Percentiles rank a stretch among this genome's conserved stretches.
phyloP scores from a whole-genome alignment of 2,888 invertebrate species.

The Oligia latruncula region DNA sequence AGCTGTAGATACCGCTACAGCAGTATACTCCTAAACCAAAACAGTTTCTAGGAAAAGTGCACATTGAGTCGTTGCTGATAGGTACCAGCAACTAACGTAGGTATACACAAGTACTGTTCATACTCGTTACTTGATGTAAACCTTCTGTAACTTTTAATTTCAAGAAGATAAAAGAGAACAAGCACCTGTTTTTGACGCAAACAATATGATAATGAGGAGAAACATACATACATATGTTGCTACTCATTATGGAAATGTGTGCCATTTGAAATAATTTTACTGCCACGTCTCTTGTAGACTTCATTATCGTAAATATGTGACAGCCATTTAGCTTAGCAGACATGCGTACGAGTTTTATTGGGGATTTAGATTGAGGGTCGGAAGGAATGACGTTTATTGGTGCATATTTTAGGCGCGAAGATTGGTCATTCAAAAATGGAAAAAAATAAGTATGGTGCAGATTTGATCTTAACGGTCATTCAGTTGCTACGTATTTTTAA shows the following conservation, averaged over 20 bases:
- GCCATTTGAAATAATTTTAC: conserved; percentile 59
- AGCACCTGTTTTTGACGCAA: conserved; percentile 62
- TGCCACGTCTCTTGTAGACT: conserved; percentile 38
- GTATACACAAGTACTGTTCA: neutral
- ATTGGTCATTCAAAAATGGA: conserved; percentile 9
- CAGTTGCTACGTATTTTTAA: neutral
- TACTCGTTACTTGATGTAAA: neutral
- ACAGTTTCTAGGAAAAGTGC: neutral
- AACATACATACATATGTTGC: conserved; percentile 40
- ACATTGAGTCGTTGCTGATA: too few species aligned
- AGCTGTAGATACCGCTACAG: too few species aligned
- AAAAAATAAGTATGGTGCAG: neutral
- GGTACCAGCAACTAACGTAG: neutral
- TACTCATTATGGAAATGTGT: conserved; percentile 61
- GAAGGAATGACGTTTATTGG: conserved; percentile 34
- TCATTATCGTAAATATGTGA: conserved; percentile 56
- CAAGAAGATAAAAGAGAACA: conserved; percentile 26
- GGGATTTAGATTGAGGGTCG: conserved; percentile 7
- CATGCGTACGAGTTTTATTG: conserved; percentile 41
- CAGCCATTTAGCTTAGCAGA: conserved; percentile 32
- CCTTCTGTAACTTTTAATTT: conserved; percentile 36
- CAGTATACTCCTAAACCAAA: neutral
- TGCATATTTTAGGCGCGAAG: conserved; percentile 2
- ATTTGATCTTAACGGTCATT: neutral
- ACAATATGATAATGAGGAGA: conserved; percentile 45